Conservation (phyloP, 2,113 vertebrate genomes). For the Istiophorus platypterus region DNA sequence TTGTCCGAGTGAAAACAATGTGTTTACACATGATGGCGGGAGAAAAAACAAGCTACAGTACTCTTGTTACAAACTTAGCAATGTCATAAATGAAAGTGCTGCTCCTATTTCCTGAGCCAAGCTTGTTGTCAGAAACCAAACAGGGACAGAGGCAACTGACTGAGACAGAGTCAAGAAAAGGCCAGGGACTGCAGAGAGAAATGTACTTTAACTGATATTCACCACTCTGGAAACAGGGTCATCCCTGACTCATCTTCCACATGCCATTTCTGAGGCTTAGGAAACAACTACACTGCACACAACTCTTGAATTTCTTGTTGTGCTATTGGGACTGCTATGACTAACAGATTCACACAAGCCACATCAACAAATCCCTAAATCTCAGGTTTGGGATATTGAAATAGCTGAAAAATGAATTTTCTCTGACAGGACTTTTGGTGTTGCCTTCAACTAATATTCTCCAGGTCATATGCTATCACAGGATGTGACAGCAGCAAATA, state of each 20-base stretch:
- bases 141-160: neutral
- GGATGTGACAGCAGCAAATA: neutral
- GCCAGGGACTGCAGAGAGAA: neutral
- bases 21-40: neutral
- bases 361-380: neutral
- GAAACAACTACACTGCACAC: neutral
- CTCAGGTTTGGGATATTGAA: neutral
- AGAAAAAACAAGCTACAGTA: neutral
- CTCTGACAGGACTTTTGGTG: neutral
- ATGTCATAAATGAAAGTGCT: neutral
- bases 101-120: neutral
- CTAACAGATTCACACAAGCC: neutral
- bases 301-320: constrained; percentile 5
- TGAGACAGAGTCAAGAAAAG: neutral
- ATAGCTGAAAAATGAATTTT: neutral
- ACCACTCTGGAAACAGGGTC: constrained; percentile 27
- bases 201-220: constrained; percentile 16
- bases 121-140: constrained; percentile 5
- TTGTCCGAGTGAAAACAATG: neutral
- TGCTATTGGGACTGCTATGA: neutral
- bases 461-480: neutral
- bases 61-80: neutral
- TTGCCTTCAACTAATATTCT: neutral
- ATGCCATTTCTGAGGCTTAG: constrained; percentile 23
- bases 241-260: constrained; percentile 16